A percentile compares a stretch with the other conserved stretches of the same genome.
These are phyloP conservation scores for Porites australiensis DNA, from an alignment of 64 coral and sea anemone genomes.

Conservation along the genomic window DNA sequence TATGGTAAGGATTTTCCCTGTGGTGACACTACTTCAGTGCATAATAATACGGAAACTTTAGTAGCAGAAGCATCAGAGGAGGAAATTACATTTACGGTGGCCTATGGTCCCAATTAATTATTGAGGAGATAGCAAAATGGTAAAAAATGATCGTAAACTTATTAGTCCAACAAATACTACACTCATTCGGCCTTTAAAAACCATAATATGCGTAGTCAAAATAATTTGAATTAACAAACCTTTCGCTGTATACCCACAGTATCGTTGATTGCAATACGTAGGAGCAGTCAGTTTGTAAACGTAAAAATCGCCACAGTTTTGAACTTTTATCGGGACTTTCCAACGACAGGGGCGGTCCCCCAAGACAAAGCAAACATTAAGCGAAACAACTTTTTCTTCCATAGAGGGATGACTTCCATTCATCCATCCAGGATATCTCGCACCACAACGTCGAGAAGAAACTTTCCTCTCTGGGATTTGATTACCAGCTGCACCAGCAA, in stretches of 20 bases:
- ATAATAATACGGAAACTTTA: no score
- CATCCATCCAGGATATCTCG: slow-evolving; percentile 17
- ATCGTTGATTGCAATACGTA: background rate
- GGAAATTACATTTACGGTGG: no score
- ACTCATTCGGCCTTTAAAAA: no score
- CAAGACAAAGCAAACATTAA: background rate
- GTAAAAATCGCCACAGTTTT: slow-evolving; percentile 21
- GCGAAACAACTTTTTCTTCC: slow-evolving; percentile 14
- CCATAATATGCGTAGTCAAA: no score
- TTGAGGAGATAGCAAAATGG: no score
- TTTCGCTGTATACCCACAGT: slow-evolving; percentile 13
- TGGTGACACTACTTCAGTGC: no score
- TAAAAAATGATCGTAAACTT: no score
- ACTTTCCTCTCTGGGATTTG: slow-evolving; percentile 9
- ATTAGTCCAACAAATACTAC: no score
- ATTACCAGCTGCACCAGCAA: slow-evolving; percentile 1
- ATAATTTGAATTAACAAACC: background rate
- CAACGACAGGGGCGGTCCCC: background rate
- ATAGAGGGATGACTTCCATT: slow-evolving; percentile 8
- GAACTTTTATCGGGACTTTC: background rate
- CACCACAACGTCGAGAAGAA: slow-evolving; percentile 7
- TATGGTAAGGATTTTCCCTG: no score
- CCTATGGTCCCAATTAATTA: no score
- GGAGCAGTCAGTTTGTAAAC: slow-evolving; percentile 25
- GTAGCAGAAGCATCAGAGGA: no score